These are phyloP conservation scores for Amblyopsis hoosieri DNA, from an alignment of 2,797 vertebrate species.

Conservation along the genomic window DNA sequence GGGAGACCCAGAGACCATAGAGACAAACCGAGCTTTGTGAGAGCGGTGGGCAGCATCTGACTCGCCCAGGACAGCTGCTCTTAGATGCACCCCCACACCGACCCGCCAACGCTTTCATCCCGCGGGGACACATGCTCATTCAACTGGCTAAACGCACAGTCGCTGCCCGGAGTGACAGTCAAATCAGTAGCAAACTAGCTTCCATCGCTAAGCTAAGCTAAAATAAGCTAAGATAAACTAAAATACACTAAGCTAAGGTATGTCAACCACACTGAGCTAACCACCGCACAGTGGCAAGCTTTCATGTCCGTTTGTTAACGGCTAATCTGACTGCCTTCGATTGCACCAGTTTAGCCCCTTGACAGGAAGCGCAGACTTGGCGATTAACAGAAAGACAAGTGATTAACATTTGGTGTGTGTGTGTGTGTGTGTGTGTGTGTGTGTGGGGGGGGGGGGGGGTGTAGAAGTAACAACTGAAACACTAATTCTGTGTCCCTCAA, in stretches of 20 bases:
- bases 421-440: too few relatives aligned
- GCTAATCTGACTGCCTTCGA: slow-evolving; percentile 53
- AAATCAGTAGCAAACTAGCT: slow-evolving; percentile 31
- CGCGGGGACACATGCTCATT: slow-evolving; percentile 38
- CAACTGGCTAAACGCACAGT: slow-evolving; percentile 45
- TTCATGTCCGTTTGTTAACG: slow-evolving; percentile 44
- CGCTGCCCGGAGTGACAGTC: slow-evolving; percentile 35
- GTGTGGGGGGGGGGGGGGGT: too few relatives aligned
- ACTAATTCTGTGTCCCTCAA: slow-evolving; percentile 40
- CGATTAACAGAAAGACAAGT: slow-evolving; percentile 35
- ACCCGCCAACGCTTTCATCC: slow-evolving; percentile 24
- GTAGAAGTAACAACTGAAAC: slow-evolving; percentile 17
- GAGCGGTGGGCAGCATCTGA: slow-evolving; percentile 50
- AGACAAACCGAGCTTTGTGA: slow-evolving; percentile 77
- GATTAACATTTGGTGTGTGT: slow-evolving; percentile 29
- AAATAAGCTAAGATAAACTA: background rate
- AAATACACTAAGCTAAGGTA: background rate
- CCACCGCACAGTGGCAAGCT: slow-evolving; percentile 22
- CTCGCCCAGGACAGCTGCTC: slow-evolving; percentile 72
- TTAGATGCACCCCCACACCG: slow-evolving; percentile 40
- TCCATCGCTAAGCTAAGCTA: background rate
- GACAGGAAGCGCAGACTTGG: slow-evolving; percentile 61
- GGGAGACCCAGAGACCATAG: slow-evolving; percentile 31
- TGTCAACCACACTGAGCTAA: background rate
- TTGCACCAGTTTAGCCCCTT: slow-evolving; percentile 32